phyloP scores from a whole-genome alignment of 2,797 vertebrate species.

The Forpus xanthops region DNA sequence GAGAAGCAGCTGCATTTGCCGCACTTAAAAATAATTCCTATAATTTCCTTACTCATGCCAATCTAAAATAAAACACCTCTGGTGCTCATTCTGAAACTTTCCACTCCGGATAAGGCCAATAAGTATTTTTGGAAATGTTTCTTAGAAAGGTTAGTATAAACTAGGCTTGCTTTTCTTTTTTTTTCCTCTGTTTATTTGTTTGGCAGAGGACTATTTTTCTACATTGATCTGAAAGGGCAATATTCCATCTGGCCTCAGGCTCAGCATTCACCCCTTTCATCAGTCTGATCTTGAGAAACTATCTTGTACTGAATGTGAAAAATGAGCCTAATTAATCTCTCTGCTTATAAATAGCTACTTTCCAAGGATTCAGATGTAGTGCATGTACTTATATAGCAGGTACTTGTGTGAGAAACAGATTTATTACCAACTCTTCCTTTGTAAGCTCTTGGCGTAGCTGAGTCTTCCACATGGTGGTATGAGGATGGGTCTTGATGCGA shows the following conservation, averaged over 20 bases:
- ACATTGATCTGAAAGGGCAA: slow-evolving; percentile 31
- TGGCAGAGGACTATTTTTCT: slow-evolving; percentile 36
- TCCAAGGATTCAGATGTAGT: slow-evolving; percentile 30
- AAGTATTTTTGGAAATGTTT: slow-evolving; percentile 47
- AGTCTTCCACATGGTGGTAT: neutral
- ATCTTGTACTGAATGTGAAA: slow-evolving; percentile 53
- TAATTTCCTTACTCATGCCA: slow-evolving; percentile 37
- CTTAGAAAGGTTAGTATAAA: slow-evolving; percentile 45
- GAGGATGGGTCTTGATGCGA: neutral
- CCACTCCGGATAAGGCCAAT: slow-evolving; percentile 44
- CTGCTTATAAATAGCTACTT: slow-evolving; percentile 67
- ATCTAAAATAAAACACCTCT: slow-evolving; percentile 64
- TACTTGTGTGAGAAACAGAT: neutral
- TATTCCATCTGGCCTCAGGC: slow-evolving; percentile 45
- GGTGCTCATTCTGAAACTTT: slow-evolving; percentile 52
- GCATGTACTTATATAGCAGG: neutral
- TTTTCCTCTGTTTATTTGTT: slow-evolving; percentile 28
- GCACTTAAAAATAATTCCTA: slow-evolving; percentile 23
- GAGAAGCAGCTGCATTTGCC: slow-evolving; percentile 52
- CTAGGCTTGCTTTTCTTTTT: slow-evolving; percentile 7
- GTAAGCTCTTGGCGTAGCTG: neutral
- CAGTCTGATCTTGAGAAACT: slow-evolving; percentile 40
- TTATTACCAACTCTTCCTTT: neutral
- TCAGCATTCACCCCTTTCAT: slow-evolving; percentile 23
- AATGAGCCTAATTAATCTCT: slow-evolving; percentile 26